Percentiles rank a stretch among this genome's conserved stretches.
These are phyloP conservation scores for Pomacea canaliculata DNA, from an alignment of 2,888 invertebrate species.

Conservation along the genomic window DNA sequence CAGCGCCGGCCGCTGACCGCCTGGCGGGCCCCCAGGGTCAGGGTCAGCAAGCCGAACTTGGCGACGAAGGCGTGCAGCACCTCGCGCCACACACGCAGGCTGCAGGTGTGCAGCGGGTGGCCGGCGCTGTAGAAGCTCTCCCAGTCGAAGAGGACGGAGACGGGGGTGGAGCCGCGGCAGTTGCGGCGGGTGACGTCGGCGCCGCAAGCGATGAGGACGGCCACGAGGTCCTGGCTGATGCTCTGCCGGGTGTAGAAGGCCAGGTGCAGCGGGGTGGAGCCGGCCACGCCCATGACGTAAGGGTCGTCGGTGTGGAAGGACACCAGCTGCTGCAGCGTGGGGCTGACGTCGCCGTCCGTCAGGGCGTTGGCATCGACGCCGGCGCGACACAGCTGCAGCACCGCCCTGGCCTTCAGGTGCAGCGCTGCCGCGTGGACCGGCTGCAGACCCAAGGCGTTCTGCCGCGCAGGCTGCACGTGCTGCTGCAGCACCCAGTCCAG, in stretches of 20 bases:
- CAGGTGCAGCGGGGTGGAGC: conserved; percentile 23
- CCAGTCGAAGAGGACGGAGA: conserved; percentile 25
- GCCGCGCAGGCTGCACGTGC: conserved; percentile 16
- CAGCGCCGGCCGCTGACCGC: conserved; percentile 19
- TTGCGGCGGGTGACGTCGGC: conserved; percentile 16
- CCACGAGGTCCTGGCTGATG: conserved; percentile 22
- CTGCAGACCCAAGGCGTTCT: conserved; percentile 27
- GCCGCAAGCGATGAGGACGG: conserved; percentile 14
- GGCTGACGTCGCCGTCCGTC: conserved; percentile 24
- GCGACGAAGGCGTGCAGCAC: conserved; percentile 11
- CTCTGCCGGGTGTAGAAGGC: conserved; percentile 17
- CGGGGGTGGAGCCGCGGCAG: conserved; percentile 26
- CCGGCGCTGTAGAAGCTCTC: conserved; percentile 22
- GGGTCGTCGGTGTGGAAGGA: conserved; percentile 28
- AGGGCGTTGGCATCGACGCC: conserved; percentile 24
- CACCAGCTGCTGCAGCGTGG: conserved; percentile 25
- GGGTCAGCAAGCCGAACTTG: conserved; percentile 23
- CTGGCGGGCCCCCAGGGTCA: conserved; percentile 24
- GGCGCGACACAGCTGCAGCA: conserved; percentile 18
- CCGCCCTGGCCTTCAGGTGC: conserved; percentile 2
- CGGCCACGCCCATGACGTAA: conserved; percentile 27
- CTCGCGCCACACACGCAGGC: conserved; percentile 20
- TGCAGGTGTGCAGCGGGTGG: conserved; percentile 21
- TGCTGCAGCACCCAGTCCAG: conserved; percentile 22
- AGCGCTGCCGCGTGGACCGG: conserved; percentile 22